Percentiles rank a stretch among this genome's conserved stretches.
Evolutionary conservation across 2,888 invertebrate species (phyloP).

Genomic region (Biston betularia): DNA sequence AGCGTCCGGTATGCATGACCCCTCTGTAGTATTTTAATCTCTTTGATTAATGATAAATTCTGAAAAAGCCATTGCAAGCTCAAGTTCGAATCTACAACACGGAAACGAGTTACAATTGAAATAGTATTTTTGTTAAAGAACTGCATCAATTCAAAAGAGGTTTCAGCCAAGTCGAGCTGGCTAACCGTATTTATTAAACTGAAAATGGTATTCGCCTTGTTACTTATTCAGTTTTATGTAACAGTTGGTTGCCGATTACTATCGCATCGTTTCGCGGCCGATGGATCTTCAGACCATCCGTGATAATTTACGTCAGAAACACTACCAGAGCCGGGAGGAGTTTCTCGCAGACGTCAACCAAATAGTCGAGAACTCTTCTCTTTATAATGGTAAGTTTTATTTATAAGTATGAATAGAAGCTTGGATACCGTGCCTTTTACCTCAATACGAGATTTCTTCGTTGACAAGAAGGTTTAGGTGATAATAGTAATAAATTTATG

Average conservation of each 20-base stretch:
- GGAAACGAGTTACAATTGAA: too few species aligned
- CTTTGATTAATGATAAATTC: too few species aligned
- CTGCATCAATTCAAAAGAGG: too few species aligned
- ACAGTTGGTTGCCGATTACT: conserved; percentile 96
- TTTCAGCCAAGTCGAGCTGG: conserved; percentile 29
- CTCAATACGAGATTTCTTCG: too few species aligned
- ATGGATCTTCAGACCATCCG: conserved; percentile 99
- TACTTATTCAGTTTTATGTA: conserved; percentile 28
- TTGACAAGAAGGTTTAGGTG: too few species aligned
- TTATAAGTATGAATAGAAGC: not conserved
- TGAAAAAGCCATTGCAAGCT: too few species aligned
- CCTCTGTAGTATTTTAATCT: too few species aligned
- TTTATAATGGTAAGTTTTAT: conserved; percentile 92
- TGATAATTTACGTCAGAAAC: conserved; percentile 94
- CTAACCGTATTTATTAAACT: too few species aligned
- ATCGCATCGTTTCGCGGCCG: conserved; percentile 95
- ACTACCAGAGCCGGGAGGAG: conserved; percentile 97
- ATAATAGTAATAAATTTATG: too few species aligned
- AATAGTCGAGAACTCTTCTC: conserved; percentile 97
- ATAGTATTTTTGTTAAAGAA: too few species aligned
- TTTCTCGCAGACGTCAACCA: conserved; percentile 98
- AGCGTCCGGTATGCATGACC: too few species aligned
- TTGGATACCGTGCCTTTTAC: not conserved
- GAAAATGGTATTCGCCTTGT: not conserved
- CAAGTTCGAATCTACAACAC: too few species aligned